Evolutionary conservation across 1,140 invertebrate genomes (phyloP).

Genomic region (Hestina assimilis): DNA sequence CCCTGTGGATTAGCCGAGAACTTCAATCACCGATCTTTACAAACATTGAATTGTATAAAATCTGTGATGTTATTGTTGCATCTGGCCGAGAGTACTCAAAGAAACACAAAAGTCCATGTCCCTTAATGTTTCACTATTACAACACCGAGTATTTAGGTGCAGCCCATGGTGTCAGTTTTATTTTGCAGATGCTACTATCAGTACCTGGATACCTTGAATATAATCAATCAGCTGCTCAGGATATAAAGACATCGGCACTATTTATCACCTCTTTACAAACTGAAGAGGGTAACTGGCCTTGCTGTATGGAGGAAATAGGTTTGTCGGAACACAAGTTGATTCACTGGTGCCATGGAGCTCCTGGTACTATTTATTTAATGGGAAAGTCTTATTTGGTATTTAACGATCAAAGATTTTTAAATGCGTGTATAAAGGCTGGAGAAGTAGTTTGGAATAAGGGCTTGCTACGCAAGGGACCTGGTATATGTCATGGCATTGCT

Average conservation of each 20-base stretch:
- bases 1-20: constrained; percentile 84
- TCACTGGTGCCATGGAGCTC: constrained; percentile 94
- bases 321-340: constrained; percentile 82
- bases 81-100: constrained; percentile 85
- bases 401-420: constrained; percentile 86
- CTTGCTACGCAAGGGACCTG: constrained; percentile 88
- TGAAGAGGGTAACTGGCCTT: constrained; percentile 87
- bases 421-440: constrained; percentile 83
- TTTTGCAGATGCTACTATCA: constrained; percentile 82
- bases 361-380: constrained; percentile 88
- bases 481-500: constrained; percentile 91
- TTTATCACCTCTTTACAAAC: constrained; percentile 83
- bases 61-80: constrained; percentile 84
- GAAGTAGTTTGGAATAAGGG: constrained; percentile 90
- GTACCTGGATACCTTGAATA: constrained; percentile 82
- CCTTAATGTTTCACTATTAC: constrained; percentile 92
- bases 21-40: constrained; percentile 78
- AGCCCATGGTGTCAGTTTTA: constrained; percentile 87
- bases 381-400: constrained; percentile 89
- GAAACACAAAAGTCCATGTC: constrained; percentile 79
- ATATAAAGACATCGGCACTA: constrained; percentile 81
- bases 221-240: constrained; percentile 74
- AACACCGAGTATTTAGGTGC: constrained; percentile 91
- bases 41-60: constrained; percentile 78
- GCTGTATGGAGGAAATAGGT: constrained; percentile 84